Conservation (phyloP, 2,888 invertebrate species). For the Thereva unica region DNA sequence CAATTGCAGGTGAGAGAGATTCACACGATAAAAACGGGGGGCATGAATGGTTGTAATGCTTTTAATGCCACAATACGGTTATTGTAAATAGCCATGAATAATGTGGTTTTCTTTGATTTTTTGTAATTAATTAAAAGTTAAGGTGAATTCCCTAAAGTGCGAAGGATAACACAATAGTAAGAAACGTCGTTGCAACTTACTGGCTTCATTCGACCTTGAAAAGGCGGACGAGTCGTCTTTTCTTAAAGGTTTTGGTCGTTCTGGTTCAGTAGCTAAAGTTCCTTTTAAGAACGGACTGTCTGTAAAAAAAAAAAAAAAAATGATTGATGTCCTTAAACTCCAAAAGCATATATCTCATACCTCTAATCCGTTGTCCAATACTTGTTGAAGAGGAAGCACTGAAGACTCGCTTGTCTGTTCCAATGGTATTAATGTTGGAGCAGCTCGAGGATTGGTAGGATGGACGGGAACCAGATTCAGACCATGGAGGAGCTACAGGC, state of each 20-base stretch:
- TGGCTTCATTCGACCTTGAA: constrained; percentile 67
- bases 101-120: too few species aligned
- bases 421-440: constrained; percentile 57
- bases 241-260: constrained; percentile 47
- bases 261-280: constrained; percentile 62
- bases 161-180: too few species aligned
- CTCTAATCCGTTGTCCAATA: constrained; percentile 80
- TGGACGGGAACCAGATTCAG: constrained; percentile 47
- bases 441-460: constrained; percentile 65
- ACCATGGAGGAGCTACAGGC: constrained; percentile 47
- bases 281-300: constrained; percentile 62
- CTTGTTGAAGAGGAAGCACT: constrained; percentile 22
- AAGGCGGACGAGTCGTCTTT: constrained; percentile 59
- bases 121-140: too few species aligned
- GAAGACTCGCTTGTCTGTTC: constrained; percentile 50
- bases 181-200: constrained; percentile 52
- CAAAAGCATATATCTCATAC: constrained; percentile 57
- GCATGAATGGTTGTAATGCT: too few species aligned
- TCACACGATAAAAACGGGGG: too few species aligned
- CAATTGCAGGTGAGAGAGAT: too few species aligned
- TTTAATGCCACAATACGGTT: too few species aligned
- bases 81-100: too few species aligned
- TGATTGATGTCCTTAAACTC: not conserved
- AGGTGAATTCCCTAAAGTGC: too few species aligned
- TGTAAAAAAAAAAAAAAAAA: not conserved